These are phyloP conservation scores for Drosophila lutescens DNA, from an alignment of 2,888 invertebrate genomes.

Conservation along the genomic window DNA sequence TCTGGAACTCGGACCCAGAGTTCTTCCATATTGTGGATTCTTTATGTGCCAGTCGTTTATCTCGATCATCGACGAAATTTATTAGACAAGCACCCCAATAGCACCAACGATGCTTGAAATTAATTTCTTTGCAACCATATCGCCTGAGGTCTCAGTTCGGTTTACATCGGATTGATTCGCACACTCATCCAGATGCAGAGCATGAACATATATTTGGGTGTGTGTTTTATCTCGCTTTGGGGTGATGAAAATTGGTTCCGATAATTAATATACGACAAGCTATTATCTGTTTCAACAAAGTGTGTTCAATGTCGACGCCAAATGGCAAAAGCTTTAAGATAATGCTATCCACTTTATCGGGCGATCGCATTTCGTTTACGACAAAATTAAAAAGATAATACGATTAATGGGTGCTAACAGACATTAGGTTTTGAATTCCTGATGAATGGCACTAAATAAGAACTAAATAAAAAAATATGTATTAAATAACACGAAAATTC, in stretches of 20 bases:
- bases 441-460: too few species aligned
- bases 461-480: too few species aligned
- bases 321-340: conserved; percentile 19
- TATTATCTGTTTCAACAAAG: conserved; percentile 65
- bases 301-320: conserved; percentile 61
- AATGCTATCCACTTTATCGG: conserved; percentile 20
- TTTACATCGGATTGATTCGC: conserved; percentile 44
- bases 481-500: too few species aligned
- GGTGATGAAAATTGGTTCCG: conserved; percentile 73
- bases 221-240: conserved; percentile 48
- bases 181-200: conserved; percentile 4
- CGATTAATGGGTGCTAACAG: neutral
- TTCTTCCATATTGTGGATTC: conserved; percentile 36
- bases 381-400: neutral
- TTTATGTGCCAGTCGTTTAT: conserved; percentile 57
- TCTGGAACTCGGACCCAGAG: conserved; percentile 7
- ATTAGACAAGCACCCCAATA: conserved; percentile 57
- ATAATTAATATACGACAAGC: conserved; percentile 76
- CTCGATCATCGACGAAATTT: conserved; percentile 61
- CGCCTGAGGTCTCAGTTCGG: conserved; percentile 46
- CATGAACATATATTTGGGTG: conserved; percentile 7
- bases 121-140: conserved; percentile 61
- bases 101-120: conserved; percentile 71
- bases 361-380: conserved; percentile 11
- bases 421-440: too few species aligned